phyloP scores from a whole-genome alignment of 2,888 invertebrate genomes.

The Strigamia transsilvanica region DNA sequence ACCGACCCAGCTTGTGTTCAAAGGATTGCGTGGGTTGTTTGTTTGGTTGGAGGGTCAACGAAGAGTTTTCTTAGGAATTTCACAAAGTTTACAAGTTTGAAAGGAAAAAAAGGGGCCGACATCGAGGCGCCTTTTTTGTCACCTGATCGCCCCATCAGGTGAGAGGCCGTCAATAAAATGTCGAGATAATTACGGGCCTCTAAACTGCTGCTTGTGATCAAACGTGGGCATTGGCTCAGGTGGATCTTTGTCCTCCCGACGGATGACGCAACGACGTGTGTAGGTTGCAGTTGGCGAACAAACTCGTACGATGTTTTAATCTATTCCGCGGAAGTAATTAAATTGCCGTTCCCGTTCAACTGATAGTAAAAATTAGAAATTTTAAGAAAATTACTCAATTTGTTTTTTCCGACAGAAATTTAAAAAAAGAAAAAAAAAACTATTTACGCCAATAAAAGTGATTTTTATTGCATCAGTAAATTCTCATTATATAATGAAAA shows the following conservation, averaged over 20 bases:
- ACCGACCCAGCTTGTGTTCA: slow-evolving; percentile 5
- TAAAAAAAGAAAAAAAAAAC: not conserved
- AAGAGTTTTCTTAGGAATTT: slow-evolving; percentile 22
- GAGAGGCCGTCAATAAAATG: slow-evolving; percentile 20
- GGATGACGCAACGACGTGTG: not conserved
- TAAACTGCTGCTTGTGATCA: not conserved
- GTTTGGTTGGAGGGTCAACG: slow-evolving; percentile 28
- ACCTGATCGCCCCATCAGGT: slow-evolving; percentile 13
- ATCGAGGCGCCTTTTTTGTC: slow-evolving; percentile 5
- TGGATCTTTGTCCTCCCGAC: not conserved
- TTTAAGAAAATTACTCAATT: not conserved
- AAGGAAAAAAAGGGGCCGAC: not conserved
- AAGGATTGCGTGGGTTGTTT: slow-evolving; percentile 29
- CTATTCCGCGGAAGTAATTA: slow-evolving; percentile 15
- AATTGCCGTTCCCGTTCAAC: not conserved
- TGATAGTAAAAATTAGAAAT: not conserved
- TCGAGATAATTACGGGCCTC: not conserved
- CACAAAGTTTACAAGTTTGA: not conserved
- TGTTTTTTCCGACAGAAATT: too few relatives aligned
- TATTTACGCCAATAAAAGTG: not conserved
- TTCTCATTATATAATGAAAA: slow-evolving; percentile 21
- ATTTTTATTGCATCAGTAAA: slow-evolving; percentile 17
- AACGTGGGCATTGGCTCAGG: not conserved
- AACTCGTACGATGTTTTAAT: not conserved
- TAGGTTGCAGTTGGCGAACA: not conserved